Evolutionary conservation across 2,888 invertebrate species (phyloP), one percentile per base, ranked within the genome.

Genomic region (Orthosia cruda): DNA sequence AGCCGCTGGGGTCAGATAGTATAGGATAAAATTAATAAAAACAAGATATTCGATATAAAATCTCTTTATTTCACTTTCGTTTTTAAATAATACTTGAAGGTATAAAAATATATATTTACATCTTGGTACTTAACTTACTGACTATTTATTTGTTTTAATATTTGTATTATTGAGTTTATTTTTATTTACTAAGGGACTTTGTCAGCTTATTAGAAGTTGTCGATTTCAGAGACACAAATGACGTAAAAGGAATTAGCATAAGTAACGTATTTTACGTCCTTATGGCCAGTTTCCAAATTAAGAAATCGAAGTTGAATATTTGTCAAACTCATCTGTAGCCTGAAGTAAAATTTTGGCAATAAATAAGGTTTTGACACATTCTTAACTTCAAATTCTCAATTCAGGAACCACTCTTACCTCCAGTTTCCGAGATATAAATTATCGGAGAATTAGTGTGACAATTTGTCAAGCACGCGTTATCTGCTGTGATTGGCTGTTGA

Each of bases 1-100:
- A 26, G 26, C 26, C 26, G 26, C 26, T 1, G 26, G 26, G 26
- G 26, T 26, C 26, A 26, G 26, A 1, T 26, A 26, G 26, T 26
- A 26, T n/a, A 32, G 32, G 32, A 32, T 32, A 32, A 32, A 7
- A 32, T 40, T 40, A 9, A 63, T 9, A 0, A 79, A 81, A 81
- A 83, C 71, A 65, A 71, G 18, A 32, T 20, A 49, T 49, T 81
- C 74, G 67, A 78, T 82, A 86, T 77, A 87, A 85, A 87, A 90
- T 87, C 85, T 88, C 78, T 90, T 86, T 90, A 88, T 89, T 91
- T 69, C 81, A 82, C 72, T 83, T 89, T 92, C 90, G 89, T 89
- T 91, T 85, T 90, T 90, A 89, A 90, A 90, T 94, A 93, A 94
- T 94, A 94, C 93, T 94, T 92, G 89, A 87, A 87, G 90, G 91